These are phyloP conservation scores for Caenorhabditis imperialis DNA, from an alignment of 2,888 invertebrate genomes.

Conservation along the genomic window DNA sequence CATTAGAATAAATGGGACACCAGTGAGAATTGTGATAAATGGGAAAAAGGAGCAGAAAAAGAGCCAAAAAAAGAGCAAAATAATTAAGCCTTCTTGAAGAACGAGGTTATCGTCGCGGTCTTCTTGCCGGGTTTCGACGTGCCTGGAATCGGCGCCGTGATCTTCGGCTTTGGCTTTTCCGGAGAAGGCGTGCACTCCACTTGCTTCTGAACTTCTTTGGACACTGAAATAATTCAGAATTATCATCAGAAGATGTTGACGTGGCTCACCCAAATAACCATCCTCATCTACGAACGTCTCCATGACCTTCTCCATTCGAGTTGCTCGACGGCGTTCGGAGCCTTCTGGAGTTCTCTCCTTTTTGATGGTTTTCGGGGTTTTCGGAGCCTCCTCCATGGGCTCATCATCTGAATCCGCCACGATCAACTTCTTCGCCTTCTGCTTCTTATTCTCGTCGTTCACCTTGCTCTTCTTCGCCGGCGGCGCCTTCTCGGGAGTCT, in stretches of 20 bases:
- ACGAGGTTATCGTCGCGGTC: conserved; percentile 51
- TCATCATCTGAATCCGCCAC: background rate
- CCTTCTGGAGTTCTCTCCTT: conserved; percentile 3
- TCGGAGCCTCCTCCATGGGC: background rate
- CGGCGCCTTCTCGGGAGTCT: conserved; percentile 25
- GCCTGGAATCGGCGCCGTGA: conserved; percentile 42
- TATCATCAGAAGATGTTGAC: background rate
- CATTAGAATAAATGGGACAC: too few species aligned
- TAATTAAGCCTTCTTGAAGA: conserved; percentile 49
- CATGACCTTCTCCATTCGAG: conserved; percentile 49
- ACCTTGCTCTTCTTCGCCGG: conserved; percentile 20
- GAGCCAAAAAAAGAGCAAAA: background rate
- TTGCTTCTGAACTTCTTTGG: conserved; percentile 40
- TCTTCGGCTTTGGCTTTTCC: conserved; percentile 34
- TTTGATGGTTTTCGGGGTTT: background rate
- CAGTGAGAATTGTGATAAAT: too few species aligned
- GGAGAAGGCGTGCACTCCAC: conserved; percentile 35
- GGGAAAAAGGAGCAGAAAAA: too few species aligned
- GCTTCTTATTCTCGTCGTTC: conserved; percentile 45
- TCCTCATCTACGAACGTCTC: conserved; percentile 57
- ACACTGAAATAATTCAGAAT: conserved; percentile 33
- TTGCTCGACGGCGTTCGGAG: conserved; percentile 27
- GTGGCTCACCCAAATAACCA: conserved; percentile 56
- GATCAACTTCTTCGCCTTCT: background rate
- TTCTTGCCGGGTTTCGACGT: conserved; percentile 36